Percentiles rank a stretch among this genome's conserved stretches.
phyloP scores from a whole-genome alignment of 2,888 invertebrate genomes.

The Trichogramma dendrolimi region DNA sequence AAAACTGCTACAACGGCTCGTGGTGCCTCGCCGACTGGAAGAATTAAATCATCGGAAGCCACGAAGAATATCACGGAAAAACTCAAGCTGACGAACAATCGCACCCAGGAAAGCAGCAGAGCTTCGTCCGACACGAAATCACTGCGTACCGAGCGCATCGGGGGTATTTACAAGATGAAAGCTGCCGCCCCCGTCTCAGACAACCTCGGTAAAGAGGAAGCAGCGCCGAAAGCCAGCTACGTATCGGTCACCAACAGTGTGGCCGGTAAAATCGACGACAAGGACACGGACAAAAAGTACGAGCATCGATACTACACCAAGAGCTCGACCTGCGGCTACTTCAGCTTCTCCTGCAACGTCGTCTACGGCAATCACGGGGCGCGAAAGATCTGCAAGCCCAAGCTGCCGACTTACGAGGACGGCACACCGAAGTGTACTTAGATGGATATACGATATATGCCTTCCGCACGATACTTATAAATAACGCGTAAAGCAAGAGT shows the following conservation, averaged over 20 bases:
- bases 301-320: constrained; percentile 78
- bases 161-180: constrained; percentile 7
- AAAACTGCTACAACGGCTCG: constrained; percentile 34
- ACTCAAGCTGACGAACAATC: constrained; percentile 27
- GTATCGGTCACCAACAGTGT: constrained; percentile 78
- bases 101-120: constrained; percentile 29
- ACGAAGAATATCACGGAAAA: constrained; percentile 54
- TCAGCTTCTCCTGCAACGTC: constrained; percentile 79
- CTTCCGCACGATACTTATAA: no score
- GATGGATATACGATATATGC: background rate
- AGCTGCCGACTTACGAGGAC: constrained; percentile 72
- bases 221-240: constrained; percentile 54
- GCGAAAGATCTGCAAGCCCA: constrained; percentile 78
- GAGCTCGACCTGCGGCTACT: constrained; percentile 82
- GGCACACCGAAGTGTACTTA: constrained; percentile 57
- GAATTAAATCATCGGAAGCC: constrained; percentile 66
- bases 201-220: background rate
- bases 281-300: constrained; percentile 54
- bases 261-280: constrained; percentile 65
- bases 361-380: constrained; percentile 73
- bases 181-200: background rate
- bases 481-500: no score
- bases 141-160: constrained; percentile 27
- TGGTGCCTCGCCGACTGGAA: constrained; percentile 42
- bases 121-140: constrained; percentile 40